A percentile compares a stretch with the other conserved stretches of the same genome.
These are phyloP conservation scores for Amphiprion percula DNA, from an alignment of 2,113 vertebrate genomes.

Conservation along the genomic window DNA sequence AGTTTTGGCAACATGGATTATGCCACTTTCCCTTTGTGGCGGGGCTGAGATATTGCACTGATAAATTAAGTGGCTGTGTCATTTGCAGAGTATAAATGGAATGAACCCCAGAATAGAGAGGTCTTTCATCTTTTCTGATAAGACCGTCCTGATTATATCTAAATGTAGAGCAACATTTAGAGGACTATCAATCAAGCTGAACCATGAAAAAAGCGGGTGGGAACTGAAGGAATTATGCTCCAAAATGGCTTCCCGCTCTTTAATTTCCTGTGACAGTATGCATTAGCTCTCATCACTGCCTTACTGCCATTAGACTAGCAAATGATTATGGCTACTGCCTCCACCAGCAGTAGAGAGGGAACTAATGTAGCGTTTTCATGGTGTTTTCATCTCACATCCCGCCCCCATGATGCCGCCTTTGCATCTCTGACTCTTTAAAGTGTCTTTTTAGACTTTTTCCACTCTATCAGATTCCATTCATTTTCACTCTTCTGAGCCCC, in stretches of 20 bases:
- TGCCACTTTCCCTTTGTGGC: conserved; percentile 59
- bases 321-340: conserved; percentile 72
- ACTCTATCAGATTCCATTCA: conserved; percentile 78
- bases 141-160: conserved; percentile 86
- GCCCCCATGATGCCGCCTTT: conserved; percentile 54
- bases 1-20: conserved; percentile 58
- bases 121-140: conserved; percentile 86
- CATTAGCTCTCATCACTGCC: conserved; percentile 79
- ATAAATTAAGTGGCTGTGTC: conserved; percentile 83
- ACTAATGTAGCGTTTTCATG: conserved; percentile 75
- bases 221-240: conserved; percentile 73
- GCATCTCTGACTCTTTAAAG: conserved; percentile 75
- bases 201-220: conserved; percentile 63
- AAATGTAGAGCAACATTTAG: conserved; percentile 87
- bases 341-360: conserved; percentile 58
- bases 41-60: conserved; percentile 66
- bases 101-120: conserved; percentile 84
- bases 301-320: conserved; percentile 73
- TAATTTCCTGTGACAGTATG: conserved; percentile 79
- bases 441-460: conserved; percentile 81
- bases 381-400: conserved; percentile 63
- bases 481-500: conserved; percentile 72
- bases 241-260: conserved; percentile 76
- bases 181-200: conserved; percentile 84
- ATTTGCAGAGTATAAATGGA: conserved; percentile 82